These are phyloP conservation scores for Colossoma macropomum DNA, from an alignment of 2,113 vertebrate genomes.

Conservation along the genomic window DNA sequence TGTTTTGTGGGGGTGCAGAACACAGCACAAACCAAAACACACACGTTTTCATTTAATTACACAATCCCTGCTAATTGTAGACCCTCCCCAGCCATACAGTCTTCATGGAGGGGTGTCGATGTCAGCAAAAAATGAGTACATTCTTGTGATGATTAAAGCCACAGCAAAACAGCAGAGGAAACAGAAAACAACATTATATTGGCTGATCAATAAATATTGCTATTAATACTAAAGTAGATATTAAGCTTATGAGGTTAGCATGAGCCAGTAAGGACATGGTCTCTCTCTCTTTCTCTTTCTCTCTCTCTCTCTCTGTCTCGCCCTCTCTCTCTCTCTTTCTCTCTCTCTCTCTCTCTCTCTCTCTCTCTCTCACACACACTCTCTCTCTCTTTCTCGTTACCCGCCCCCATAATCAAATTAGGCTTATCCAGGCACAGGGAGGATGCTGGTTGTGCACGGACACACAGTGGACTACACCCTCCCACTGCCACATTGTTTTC, in stretches of 20 bases:
- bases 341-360: conserved; percentile 27
- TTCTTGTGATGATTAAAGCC: conserved; percentile 19
- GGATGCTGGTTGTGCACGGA: conserved; percentile 60
- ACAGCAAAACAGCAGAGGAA: conserved; percentile 44
- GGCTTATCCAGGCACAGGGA: conserved; percentile 69
- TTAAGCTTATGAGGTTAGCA: conserved; percentile 53
- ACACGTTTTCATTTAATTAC: conserved; percentile 73
- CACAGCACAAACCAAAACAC: conserved; percentile 1
- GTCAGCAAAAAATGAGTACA: conserved; percentile 50
- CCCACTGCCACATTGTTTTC: conserved; percentile 75
- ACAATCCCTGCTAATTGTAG: conserved; percentile 65
- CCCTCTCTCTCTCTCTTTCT: conserved; percentile 29
- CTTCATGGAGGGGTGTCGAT: conserved; percentile 58
- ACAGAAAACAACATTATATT: conserved; percentile 20
- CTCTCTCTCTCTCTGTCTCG: conserved; percentile 26
- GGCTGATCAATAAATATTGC: conserved; percentile 35
- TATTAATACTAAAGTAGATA: conserved; percentile 53
- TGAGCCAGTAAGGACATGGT: conserved; percentile 53
- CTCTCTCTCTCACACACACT: conserved; percentile 26
- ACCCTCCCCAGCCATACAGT: conserved; percentile 39
- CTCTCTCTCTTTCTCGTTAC: conserved; percentile 42
- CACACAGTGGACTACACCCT: conserved; percentile 73
- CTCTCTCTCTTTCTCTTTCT: conserved; percentile 14
- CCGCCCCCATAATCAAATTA: conserved; percentile 71
- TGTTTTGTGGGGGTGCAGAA: not conserved